Base-by-base conservation (phyloP, 1,140 invertebrate species). In the Amphibalanus amphitrite region DNA sequence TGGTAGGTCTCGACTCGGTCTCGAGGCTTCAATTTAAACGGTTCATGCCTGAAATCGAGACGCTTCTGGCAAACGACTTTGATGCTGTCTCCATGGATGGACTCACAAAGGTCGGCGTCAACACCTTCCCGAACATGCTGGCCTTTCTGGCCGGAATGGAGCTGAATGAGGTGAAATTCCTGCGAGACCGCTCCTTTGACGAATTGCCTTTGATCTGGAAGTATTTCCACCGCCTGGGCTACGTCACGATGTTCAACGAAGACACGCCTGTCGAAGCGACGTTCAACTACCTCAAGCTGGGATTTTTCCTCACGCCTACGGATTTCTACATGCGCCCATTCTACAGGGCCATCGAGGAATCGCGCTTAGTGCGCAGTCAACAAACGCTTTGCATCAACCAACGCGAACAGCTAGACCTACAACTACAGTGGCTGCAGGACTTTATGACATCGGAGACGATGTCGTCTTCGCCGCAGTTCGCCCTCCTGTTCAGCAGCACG, bases 1-100 rank as follows among this genome's bases (percentile, higher is more conserved):
- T 95, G 20, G 78, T 95, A n/a, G 93, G 93, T 0, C 83, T 95
- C 25, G 92, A 95, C 78, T 88, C 90, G 0, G 85, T 94, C 1
- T 95, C 92, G 0, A 83, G 91, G 69, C 81, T 93, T 69, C 93
- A 95, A 80, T 88, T 93, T 72, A 84, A 89, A 68, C 84, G 92
- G 28, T 88, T 90, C 72, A 89, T 94, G 88, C 88, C 88, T 0
- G 84, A 84, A 75, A 91, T 90, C 0, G 79, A 85, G 0, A 75
- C 80, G 0, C 86, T 84, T 75, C 81, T 92, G 15, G 71, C 64
- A 74, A 23, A 82, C 83, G 71, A 79, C 20, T 79, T 89, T 10
- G 82, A 81, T 0, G 86, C 86, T 17, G 83, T 89, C 15, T 88
- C 89, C 78, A 81, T 92, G 74, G 77, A 86, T 69, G 90, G 91